Evolutionary conservation across 2,113 vertebrate species (phyloP).

Genomic region (Phocoena phocoena): DNA sequence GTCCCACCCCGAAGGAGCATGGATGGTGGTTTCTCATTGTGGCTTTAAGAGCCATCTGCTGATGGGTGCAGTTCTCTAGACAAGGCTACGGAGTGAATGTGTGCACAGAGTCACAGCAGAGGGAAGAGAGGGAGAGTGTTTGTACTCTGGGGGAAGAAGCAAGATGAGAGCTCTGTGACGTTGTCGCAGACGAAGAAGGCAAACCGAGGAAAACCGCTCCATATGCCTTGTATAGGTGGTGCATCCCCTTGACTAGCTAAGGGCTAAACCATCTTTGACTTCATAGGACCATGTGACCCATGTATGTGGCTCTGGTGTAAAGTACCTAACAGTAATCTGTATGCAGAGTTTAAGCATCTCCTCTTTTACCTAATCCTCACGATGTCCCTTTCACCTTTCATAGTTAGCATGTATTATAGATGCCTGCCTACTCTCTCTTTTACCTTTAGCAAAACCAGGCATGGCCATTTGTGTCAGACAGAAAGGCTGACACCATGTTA

Average conservation of each 20-base stretch:
- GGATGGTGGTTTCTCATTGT: conserved; percentile 29
- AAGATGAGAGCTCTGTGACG: neutral
- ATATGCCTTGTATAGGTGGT: neutral
- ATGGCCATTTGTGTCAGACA: neutral
- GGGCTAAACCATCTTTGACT: neutral
- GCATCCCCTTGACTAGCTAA: no score
- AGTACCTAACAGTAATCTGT: neutral
- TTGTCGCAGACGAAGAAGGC: neutral
- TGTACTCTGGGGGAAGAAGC: neutral
- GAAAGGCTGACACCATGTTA: neutral
- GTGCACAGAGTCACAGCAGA: neutral
- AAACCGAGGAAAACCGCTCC: neutral
- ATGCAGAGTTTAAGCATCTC: neutral
- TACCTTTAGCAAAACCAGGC: neutral
- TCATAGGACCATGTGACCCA: rapidly evolving
- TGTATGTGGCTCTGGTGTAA: neutral
- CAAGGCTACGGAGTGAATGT: neutral
- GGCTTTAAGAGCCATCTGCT: conserved; percentile 39
- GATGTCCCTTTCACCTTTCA: neutral
- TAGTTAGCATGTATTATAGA: neutral
- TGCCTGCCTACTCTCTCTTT: neutral
- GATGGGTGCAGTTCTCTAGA: conserved; percentile 25
- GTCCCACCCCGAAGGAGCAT: neutral
- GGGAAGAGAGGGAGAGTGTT: neutral
- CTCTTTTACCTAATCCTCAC: neutral